Evolutionary conservation across 1,140 invertebrate genomes (phyloP).

Genomic region (Glomeris maerens): DNA sequence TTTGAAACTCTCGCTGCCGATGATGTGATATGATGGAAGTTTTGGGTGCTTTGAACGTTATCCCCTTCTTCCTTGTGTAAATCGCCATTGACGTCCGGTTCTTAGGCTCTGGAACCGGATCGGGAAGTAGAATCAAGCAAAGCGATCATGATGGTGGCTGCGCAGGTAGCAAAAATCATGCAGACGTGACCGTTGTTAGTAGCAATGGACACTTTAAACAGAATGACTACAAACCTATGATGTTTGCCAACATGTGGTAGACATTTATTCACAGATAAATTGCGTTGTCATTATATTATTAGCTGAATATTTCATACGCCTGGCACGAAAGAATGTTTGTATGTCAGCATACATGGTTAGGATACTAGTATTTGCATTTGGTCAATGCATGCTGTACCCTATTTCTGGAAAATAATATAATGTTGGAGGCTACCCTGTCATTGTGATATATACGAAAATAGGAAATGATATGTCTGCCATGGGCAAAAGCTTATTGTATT

Average conservation of each 20-base stretch:
- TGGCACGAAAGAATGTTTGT: too few relatives aligned
- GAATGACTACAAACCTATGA: slow-evolving; percentile 98
- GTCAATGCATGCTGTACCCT: too few relatives aligned
- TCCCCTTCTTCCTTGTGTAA: slow-evolving; percentile 93
- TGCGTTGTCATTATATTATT: too few relatives aligned
- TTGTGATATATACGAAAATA: too few relatives aligned
- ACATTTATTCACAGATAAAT: too few relatives aligned
- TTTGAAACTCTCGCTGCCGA: slow-evolving; percentile 92
- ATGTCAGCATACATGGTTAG: too few relatives aligned
- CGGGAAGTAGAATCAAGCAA: slow-evolving; percentile 98
- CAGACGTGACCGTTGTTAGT: slow-evolving; percentile 84
- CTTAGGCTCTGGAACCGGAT: slow-evolving; percentile 88
- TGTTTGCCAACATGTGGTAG: slow-evolving; percentile 77
- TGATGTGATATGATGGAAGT: slow-evolving; percentile 93
- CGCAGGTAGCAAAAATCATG: slow-evolving; percentile 97
- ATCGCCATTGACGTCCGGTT: slow-evolving; percentile 95
- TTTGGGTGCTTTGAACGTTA: slow-evolving; percentile 79
- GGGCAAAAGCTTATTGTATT: too few relatives aligned
- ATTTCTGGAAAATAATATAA: too few relatives aligned
- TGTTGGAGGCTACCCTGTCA: too few relatives aligned
- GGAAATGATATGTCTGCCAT: too few relatives aligned
- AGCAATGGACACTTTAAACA: slow-evolving; percentile 97
- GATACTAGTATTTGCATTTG: too few relatives aligned
- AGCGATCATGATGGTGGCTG: slow-evolving; percentile 94
- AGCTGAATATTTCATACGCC: too few relatives aligned